phyloP scores from a whole-genome alignment of 2,797 vertebrate species.

The Allobates femoralis region DNA sequence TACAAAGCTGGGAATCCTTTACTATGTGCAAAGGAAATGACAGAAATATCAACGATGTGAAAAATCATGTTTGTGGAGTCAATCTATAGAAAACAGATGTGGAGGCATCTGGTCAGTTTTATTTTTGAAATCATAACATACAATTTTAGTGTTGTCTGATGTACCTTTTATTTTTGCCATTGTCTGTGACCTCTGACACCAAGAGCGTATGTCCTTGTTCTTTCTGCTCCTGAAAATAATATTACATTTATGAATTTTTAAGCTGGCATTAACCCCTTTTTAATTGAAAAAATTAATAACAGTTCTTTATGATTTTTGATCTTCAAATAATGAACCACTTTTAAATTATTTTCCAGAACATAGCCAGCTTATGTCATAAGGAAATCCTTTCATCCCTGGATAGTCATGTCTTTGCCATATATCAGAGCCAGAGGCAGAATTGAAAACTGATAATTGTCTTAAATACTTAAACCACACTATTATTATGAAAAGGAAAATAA shows the following conservation, averaged over 20 bases:
- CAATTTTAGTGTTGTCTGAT: neutral
- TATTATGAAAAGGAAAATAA: no score
- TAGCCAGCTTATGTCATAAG: no score
- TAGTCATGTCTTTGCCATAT: no score
- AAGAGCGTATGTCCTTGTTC: neutral
- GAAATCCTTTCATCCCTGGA: no score
- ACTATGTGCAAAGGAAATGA: neutral
- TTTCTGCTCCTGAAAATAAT: neutral
- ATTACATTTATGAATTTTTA: neutral
- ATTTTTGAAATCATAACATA: neutral
- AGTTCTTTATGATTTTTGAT: neutral
- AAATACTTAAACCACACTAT: no score
- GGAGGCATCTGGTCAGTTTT: neutral
- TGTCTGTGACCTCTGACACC: neutral
- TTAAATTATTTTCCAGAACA: no score
- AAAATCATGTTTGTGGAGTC: constrained; percentile 11
- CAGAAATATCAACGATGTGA: constrained; percentile 21
- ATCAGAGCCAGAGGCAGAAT: no score
- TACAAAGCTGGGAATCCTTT: neutral
- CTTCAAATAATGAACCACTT: neutral
- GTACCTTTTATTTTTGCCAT: neutral
- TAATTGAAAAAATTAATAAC: neutral
- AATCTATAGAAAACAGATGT: constrained; percentile 7
- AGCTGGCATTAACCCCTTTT: neutral
- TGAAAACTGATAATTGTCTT: no score